Percentiles rank a stretch among this genome's conserved stretches.
Evolutionary conservation across 1,140 invertebrate genomes (phyloP).

Genomic region (Leucophenga varia): DNA sequence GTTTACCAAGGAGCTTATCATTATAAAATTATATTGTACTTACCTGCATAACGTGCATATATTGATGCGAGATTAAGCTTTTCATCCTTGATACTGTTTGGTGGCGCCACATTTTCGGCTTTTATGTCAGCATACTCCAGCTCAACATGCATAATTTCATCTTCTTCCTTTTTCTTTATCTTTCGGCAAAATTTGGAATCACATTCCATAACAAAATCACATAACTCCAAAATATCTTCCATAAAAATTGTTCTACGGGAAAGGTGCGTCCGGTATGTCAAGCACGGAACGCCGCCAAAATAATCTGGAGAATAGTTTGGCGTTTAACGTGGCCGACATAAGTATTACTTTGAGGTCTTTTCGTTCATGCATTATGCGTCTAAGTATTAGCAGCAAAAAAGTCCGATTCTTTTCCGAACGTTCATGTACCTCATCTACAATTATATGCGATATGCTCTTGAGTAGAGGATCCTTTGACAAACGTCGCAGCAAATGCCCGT

Average conservation of each 20-base stretch:
- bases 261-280: conserved; percentile 77
- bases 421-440: conserved; percentile 93
- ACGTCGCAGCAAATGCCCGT: conserved; percentile 81
- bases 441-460: conserved; percentile 72
- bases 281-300: conserved; percentile 71
- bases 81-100: conserved; percentile 67
- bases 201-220: conserved; percentile 71
- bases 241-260: conserved; percentile 76
- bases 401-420: conserved; percentile 85
- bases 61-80: conserved; percentile 67
- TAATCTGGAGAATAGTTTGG: conserved; percentile 75
- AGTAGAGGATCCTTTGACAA: conserved; percentile 74
- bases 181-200: conserved; percentile 68
- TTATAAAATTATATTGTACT: conserved; percentile 12
- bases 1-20: too few species aligned
- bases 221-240: conserved; percentile 73
- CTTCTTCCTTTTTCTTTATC: conserved; percentile 61
- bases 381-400: conserved; percentile 79
- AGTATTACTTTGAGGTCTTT: conserved; percentile 78
- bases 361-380: conserved; percentile 68
- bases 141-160: conserved; percentile 39
- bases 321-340: conserved; percentile 87
- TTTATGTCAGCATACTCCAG: conserved; percentile 64
- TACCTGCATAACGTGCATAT: conserved; percentile 62
- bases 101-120: conserved; percentile 58